Evolutionary conservation across 2,888 invertebrate species (phyloP).

Genomic region (Drosophila anomelani): DNA sequence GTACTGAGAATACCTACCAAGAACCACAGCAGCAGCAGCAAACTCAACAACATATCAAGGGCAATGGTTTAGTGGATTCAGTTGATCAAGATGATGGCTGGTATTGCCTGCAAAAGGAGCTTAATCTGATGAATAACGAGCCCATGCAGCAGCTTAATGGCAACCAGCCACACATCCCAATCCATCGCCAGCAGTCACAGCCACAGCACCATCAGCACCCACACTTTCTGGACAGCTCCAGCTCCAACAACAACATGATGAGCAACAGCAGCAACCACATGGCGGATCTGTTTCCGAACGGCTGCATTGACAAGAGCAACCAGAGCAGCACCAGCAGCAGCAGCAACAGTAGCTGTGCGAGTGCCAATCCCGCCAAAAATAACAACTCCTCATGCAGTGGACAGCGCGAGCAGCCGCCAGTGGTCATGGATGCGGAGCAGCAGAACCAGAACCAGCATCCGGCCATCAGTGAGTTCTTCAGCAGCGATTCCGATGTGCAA

Average conservation of each 20-base stretch:
- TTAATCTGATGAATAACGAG: constrained; percentile 85
- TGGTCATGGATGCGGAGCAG: constrained; percentile 63
- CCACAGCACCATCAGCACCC: constrained; percentile 62
- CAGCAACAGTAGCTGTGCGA: constrained; percentile 58
- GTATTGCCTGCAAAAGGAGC: constrained; percentile 89
- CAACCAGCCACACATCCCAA: neutral
- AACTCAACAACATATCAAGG: constrained; percentile 50
- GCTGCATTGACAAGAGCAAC: constrained; percentile 81
- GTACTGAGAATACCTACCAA: constrained; percentile 37
- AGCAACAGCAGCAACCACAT: constrained; percentile 70
- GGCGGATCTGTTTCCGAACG: constrained; percentile 84
- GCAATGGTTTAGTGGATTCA: constrained; percentile 35
- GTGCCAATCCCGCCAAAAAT: constrained; percentile 58
- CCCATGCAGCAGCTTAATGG: constrained; percentile 44
- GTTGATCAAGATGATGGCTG: constrained; percentile 88
- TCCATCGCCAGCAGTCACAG: constrained; percentile 34
- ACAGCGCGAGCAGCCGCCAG: constrained; percentile 75
- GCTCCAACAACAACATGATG: constrained; percentile 42
- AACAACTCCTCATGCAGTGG: constrained; percentile 75
- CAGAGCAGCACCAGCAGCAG: constrained; percentile 72
- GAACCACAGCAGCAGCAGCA: constrained; percentile 18
- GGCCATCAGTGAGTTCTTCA: constrained; percentile 82
- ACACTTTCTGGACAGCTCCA: constrained; percentile 58
- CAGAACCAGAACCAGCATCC: constrained; percentile 75
- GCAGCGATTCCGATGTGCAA: constrained; percentile 80